Conservation (phyloP, 2,113 vertebrate species). For the Drymodes brunneopygia region DNA sequence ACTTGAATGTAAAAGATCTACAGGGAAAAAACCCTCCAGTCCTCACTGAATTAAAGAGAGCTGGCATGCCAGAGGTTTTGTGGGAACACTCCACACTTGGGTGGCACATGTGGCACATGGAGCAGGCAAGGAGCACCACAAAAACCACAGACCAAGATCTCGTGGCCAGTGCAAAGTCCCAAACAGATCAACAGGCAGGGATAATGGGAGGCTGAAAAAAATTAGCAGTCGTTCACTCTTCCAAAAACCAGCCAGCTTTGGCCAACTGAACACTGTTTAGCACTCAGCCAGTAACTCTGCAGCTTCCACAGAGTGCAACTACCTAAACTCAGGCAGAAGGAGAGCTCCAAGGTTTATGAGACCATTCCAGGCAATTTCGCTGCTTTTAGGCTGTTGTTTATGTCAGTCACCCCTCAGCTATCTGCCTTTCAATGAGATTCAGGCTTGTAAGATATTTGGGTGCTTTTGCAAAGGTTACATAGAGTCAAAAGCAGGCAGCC, state of each 20-base stretch:
- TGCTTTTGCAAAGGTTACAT: not conserved
- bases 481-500: not conserved
- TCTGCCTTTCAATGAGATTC: not conserved
- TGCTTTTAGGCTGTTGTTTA: not conserved
- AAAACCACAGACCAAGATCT: not conserved
- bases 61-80: not conserved
- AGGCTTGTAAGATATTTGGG: not conserved
- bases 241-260: not conserved
- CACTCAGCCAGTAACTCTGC: not conserved
- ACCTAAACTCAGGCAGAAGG: not conserved
- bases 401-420: not conserved
- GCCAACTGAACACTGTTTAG: not conserved
- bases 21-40: not conserved
- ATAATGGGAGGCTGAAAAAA: not conserved
- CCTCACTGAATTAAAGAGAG: not conserved
- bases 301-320: not conserved
- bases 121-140: not conserved
- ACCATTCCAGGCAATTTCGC: not conserved
- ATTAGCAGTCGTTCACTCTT: not conserved
- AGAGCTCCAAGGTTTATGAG: not conserved
- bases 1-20: conserved; percentile 38
- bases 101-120: not conserved
- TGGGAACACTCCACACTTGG: not conserved
- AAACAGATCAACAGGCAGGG: not conserved
- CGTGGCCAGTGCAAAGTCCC: not conserved